These are phyloP conservation scores for Arenaria interpres DNA, from an alignment of 2,113 vertebrate species.

Conservation along the genomic window DNA sequence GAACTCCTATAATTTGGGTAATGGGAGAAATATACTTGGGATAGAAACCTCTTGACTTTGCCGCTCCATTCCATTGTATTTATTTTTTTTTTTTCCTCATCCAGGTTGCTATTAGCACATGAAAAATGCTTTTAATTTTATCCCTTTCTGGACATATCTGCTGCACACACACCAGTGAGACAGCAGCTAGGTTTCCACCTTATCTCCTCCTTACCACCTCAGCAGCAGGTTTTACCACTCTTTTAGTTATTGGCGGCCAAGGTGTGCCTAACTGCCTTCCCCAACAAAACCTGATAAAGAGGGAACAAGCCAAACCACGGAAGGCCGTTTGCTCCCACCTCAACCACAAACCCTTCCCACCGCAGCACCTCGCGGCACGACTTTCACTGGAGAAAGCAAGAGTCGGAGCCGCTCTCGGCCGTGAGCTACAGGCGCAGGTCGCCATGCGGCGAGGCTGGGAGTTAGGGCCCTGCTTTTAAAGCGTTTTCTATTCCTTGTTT, in stretches of 20 bases:
- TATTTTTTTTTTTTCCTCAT: not conserved
- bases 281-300: slow-evolving; percentile 35
- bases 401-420: not conserved
- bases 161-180: slow-evolving; percentile 55
- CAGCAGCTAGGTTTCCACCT: slow-evolving; percentile 64
- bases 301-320: not conserved
- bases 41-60: slow-evolving; percentile 60
- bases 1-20: slow-evolving; percentile 3
- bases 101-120: slow-evolving; percentile 66
- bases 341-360: not conserved
- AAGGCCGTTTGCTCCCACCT: not conserved
- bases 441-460: not conserved
- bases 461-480: not conserved
- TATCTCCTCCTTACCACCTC: slow-evolving; percentile 77
- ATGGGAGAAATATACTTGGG: slow-evolving; percentile 42
- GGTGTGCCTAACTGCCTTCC: slow-evolving; percentile 59
- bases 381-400: not conserved
- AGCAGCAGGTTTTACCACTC: slow-evolving; percentile 69
- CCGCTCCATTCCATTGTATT: not conserved
- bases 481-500: slow-evolving; percentile 10
- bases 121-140: slow-evolving; percentile 75
- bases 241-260: slow-evolving; percentile 69
- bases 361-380: not conserved
- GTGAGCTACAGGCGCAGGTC: rapidly evolving
- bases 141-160: slow-evolving; percentile 67